Evolutionary conservation across 2,797 vertebrate genomes (phyloP), one percentile per base, ranked within the genome.

Genomic region (Pangasius larnaudii): DNA sequence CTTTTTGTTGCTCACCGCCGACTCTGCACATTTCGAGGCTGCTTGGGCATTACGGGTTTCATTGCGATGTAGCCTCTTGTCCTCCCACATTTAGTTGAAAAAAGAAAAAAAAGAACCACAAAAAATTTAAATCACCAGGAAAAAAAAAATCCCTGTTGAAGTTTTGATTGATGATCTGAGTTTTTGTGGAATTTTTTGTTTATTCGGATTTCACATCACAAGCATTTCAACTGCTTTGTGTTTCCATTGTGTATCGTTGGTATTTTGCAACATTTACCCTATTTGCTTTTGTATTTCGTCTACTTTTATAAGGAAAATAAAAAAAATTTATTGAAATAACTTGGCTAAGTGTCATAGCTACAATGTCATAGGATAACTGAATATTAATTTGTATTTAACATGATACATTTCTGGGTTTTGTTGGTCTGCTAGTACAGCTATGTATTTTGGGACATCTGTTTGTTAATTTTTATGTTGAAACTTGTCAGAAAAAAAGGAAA

Each of bases 211-310:
- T 88, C 85, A 79, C 87, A 74, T 94, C 93, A 89, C 91, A 92
- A 85, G 94, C 95, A 97, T 96, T 97, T 97, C 96, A 97, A 86
- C 95, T 93, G 92, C 91, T 84, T 93, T 93, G 86, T 94, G 93
- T 93, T 92, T 92, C 86, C 94, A 86, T 92, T 81, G 75, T 85
- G 80, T 84, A 87, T 93, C 93, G 93, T 95, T 95, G 93, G 94
- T 92, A 89, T 86, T 91, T 90, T 90, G 90, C 91, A 91, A 79
- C 91, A 91, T 90, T 93, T 93, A 65, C 59, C 56, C 74, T 51
- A 85, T 95, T 91, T 93, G 82, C 65, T 94, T 93, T 91, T 91
- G 93, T 92, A 92, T 91, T 85, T 95, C 90, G 67, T 93, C 88
- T 91, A 74, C 86, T 91, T 92, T 91, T 91, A 85, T 90, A 94